These are phyloP conservation scores for Siderastrea siderea DNA, from an alignment of 92 coral and sea anemone genomes.

Conservation along the genomic window DNA sequence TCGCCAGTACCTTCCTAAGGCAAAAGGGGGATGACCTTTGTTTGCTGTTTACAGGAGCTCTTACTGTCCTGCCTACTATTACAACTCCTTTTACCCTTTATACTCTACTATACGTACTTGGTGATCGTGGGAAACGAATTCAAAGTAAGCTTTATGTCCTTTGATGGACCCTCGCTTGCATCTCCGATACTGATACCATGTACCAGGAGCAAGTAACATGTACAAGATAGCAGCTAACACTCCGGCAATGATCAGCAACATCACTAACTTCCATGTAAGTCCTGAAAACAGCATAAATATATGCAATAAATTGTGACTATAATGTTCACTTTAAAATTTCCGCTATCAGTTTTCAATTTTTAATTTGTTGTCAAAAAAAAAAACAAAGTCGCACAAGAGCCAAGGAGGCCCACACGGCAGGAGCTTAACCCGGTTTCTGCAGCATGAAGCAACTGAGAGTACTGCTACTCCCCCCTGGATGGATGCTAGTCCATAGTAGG, in stretches of 20 bases:
- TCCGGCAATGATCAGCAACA: conserved; percentile 42
- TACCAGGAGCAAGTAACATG: conserved; percentile 85
- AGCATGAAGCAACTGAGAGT: too few relatives aligned
- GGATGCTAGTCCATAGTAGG: too few relatives aligned
- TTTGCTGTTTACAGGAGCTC: not conserved
- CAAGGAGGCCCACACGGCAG: too few relatives aligned
- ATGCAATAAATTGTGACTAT: not conserved
- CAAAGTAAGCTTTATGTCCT: conserved; percentile 76
- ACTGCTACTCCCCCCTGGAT: too few relatives aligned
- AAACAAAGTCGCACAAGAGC: too few relatives aligned
- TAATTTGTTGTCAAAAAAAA: too few relatives aligned
- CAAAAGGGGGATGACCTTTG: not conserved
- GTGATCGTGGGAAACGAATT: conserved; percentile 67
- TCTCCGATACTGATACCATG: conserved; percentile 74
- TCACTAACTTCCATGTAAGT: conserved; percentile 54
- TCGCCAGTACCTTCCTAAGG: too few relatives aligned
- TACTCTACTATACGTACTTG: conserved; percentile 63
- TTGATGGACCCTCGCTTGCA: conserved; percentile 80
- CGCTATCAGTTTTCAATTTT: too few relatives aligned
- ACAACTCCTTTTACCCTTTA: not conserved
- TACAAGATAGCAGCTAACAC: conserved; percentile 70
- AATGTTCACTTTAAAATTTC: too few relatives aligned
- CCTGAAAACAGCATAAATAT: conserved; percentile 61
- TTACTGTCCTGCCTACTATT: not conserved
- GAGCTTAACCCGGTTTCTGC: too few relatives aligned